A percentile compares a stretch with the other conserved stretches of the same genome.
These are phyloP conservation scores for Grammomys surdaster DNA, from an alignment of 2,113 vertebrate genomes.

Conservation along the genomic window DNA sequence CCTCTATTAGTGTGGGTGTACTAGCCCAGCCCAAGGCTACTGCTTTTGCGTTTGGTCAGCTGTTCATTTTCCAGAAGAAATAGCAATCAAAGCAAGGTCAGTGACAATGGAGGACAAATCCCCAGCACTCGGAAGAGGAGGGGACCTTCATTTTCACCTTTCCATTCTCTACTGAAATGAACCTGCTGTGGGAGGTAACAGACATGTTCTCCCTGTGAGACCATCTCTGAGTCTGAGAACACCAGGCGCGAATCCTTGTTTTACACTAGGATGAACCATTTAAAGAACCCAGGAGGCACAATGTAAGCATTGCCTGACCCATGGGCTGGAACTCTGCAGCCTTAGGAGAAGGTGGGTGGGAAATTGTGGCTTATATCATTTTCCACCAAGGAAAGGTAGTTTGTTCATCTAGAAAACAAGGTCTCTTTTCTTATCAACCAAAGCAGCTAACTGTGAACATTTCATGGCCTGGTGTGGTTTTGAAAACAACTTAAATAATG, in stretches of 20 bases:
- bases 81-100: rapidly evolving
- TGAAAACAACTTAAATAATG: background rate
- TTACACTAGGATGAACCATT: no score
- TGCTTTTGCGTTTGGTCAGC: conserved; percentile 12
- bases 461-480: background rate
- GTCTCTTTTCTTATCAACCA: background rate
- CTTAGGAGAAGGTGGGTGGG: no score
- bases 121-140: no score
- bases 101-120: rapidly evolving
- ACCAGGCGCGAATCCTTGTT: no score
- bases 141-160: rapidly evolving
- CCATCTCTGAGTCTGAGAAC: no score
- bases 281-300: no score
- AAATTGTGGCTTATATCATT: background rate
- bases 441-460: background rate
- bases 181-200: no score
- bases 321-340: no score
- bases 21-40: conserved; percentile 50
- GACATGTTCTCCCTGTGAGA: no score
- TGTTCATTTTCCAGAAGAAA: conserved; percentile 14
- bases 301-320: no score
- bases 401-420: background rate
- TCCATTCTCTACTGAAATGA: no score
- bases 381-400: background rate
- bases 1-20: conserved; percentile 54